phyloP scores from a whole-genome alignment of 1,140 invertebrate genomes.

The Drosophila nasuta region DNA sequence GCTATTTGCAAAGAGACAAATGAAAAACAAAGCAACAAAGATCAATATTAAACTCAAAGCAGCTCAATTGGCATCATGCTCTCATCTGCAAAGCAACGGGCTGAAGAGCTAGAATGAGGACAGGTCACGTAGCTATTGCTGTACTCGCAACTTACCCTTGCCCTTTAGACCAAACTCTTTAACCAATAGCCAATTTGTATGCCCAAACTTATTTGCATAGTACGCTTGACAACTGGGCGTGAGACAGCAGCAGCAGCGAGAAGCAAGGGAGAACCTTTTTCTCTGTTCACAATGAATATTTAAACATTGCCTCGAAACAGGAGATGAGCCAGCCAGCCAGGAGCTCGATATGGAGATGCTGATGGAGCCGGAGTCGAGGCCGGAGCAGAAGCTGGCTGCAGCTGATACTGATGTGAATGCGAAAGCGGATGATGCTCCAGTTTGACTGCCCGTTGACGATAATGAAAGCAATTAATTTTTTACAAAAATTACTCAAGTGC shows the following conservation, averaged over 20 bases:
- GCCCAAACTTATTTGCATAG: constrained; percentile 77
- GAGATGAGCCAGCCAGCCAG: constrained; percentile 2
- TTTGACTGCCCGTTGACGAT: constrained; percentile 54
- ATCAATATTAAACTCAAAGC: constrained; percentile 71
- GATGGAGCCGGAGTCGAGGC: constrained; percentile 1
- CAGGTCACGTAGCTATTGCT: constrained; percentile 58
- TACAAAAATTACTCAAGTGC: constrained; percentile 63
- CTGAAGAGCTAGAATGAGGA: background rate
- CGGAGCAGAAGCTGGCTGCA: constrained; percentile 20
- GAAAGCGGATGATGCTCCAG: constrained; percentile 21
- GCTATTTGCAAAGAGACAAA: constrained; percentile 72
- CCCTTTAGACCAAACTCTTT: constrained; percentile 31
- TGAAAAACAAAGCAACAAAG: constrained; percentile 69
- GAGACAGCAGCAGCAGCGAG: background rate
- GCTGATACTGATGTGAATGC: constrained; percentile 16
- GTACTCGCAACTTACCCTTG: background rate
- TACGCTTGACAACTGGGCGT: constrained; percentile 36
- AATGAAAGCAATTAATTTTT: constrained; percentile 81
- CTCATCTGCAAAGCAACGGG: constrained; percentile 9
- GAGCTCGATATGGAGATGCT: background rate
- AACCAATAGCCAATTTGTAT: constrained; percentile 73
- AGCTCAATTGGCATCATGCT: constrained; percentile 51
- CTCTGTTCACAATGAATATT: constrained; percentile 71
- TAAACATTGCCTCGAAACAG: constrained; percentile 54
- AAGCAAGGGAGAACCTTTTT: constrained; percentile 1